Evolutionary conservation across 2,113 vertebrate genomes (phyloP).

Genomic region (Charina bottae): DNA sequence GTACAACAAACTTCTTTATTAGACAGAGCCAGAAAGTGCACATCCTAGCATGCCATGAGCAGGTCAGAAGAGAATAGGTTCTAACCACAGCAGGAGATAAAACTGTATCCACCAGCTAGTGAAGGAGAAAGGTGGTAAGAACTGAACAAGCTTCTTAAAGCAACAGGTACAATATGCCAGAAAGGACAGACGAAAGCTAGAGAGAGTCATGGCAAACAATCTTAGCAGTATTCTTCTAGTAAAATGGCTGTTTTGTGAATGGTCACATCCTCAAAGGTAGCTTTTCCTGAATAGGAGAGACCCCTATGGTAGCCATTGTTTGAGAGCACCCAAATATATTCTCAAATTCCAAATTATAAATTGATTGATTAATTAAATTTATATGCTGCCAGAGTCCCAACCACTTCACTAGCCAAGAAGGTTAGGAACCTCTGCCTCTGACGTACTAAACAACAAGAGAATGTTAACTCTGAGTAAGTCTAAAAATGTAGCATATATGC

Average conservation of each 20-base stretch:
- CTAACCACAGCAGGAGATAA: background rate
- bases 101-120: background rate
- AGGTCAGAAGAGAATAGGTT: background rate
- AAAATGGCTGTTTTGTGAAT: background rate
- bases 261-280: background rate
- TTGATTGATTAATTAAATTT: background rate
- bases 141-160: background rate
- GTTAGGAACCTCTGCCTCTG: background rate
- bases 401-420: background rate
- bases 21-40: background rate
- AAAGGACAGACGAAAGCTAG: background rate
- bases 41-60: background rate
- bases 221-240: background rate
- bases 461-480: background rate
- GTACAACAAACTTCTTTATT: background rate
- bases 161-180: background rate
- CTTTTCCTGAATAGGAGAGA: background rate
- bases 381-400: background rate
- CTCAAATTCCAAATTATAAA: background rate
- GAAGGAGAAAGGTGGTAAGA: background rate
- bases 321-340: background rate
- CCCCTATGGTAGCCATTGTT: background rate
- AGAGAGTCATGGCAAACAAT: background rate
- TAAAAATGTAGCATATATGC: background rate
- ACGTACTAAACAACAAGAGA: background rate